Percentiles rank a stretch among this genome's conserved stretches.
Evolutionary conservation across 2,888 invertebrate species (phyloP).

Genomic region (Helleia helle): DNA sequence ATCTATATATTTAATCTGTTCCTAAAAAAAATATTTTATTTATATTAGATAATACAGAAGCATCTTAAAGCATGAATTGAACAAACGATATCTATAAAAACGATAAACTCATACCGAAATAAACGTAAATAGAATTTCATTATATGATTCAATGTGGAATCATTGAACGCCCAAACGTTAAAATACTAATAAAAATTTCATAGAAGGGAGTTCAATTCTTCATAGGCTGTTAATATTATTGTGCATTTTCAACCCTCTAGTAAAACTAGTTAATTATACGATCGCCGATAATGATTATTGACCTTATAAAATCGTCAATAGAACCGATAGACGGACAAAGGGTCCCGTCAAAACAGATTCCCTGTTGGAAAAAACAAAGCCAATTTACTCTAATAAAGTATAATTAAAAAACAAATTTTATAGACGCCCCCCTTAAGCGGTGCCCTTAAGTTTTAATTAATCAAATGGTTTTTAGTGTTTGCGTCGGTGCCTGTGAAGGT

Average conservation of each 20-base stretch:
- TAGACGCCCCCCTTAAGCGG: slow-evolving; percentile 50
- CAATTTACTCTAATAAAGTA: slow-evolving; percentile 62
- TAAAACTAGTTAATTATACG: slow-evolving; percentile 61
- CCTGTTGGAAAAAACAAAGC: slow-evolving; percentile 57
- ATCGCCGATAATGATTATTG: slow-evolving; percentile 67
- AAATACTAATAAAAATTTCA: slow-evolving; percentile 7
- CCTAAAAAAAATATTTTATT: too few relatives aligned
- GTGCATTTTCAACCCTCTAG: slow-evolving; percentile 32
- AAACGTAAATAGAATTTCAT: slow-evolving; percentile 4
- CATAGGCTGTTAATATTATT: slow-evolving; percentile 25
- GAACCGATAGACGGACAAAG: slow-evolving; percentile 52
- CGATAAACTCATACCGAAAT: neutral
- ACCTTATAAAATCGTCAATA: slow-evolving; percentile 70
- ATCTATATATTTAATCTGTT: too few relatives aligned
- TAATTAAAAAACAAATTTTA: slow-evolving; percentile 67
- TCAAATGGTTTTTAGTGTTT: slow-evolving; percentile 43
- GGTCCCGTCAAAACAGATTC: slow-evolving; percentile 43
- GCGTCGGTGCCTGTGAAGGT: slow-evolving; percentile 41
- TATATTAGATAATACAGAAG: too few relatives aligned
- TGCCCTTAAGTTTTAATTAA: slow-evolving; percentile 54
- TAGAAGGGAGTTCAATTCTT: slow-evolving; percentile 17
- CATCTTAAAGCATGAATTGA: too few relatives aligned
- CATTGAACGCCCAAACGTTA: slow-evolving; percentile 1
- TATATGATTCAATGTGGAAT: neutral
- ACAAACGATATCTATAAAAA: neutral